Conservation (phyloP, 2,888 invertebrate species). For the Poecilus cupreus region DNA sequence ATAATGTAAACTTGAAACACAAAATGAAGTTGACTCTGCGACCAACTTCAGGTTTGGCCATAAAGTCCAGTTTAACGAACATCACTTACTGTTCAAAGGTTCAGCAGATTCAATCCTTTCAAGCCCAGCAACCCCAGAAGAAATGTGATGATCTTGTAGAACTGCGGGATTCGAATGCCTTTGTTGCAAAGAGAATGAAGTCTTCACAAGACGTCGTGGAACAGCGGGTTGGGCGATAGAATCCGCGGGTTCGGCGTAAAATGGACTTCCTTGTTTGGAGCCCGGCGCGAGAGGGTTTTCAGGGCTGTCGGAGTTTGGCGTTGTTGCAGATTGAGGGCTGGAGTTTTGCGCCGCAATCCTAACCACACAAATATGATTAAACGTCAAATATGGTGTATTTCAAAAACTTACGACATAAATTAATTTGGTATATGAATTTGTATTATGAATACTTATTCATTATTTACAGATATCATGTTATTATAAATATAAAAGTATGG, state of each 20-base stretch:
- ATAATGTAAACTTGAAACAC: too few relatives aligned
- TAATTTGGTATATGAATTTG: too few relatives aligned
- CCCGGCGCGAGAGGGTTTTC: slow-evolving; percentile 60
- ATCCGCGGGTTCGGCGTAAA: slow-evolving; percentile 93
- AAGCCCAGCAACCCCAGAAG: slow-evolving; percentile 67
- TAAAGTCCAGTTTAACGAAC: too few relatives aligned
- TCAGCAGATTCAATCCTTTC: slow-evolving; percentile 72
- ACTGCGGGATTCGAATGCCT: slow-evolving; percentile 74
- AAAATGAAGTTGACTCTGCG: too few relatives aligned
- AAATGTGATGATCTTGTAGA: slow-evolving; percentile 68
- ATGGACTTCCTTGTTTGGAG: slow-evolving; percentile 86
- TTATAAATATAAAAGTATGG: too few relatives aligned
- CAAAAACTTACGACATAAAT: too few relatives aligned
- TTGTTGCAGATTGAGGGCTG: slow-evolving; percentile 47
- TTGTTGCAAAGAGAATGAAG: slow-evolving; percentile 69
- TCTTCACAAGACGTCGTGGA: slow-evolving; percentile 66
- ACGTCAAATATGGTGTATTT: too few relatives aligned
- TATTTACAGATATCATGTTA: too few relatives aligned
- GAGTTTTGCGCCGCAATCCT: slow-evolving; percentile 13
- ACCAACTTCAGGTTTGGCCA: too few relatives aligned
- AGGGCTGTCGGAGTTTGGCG: slow-evolving; percentile 54
- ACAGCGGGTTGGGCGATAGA: slow-evolving; percentile 76
- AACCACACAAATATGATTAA: slow-evolving; percentile 12
- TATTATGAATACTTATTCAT: too few relatives aligned
- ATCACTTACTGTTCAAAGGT: slow-evolving; percentile 65